Evolutionary conservation across 2,888 invertebrate species (phyloP).

Genomic region (Myopa tessellatipennis): DNA sequence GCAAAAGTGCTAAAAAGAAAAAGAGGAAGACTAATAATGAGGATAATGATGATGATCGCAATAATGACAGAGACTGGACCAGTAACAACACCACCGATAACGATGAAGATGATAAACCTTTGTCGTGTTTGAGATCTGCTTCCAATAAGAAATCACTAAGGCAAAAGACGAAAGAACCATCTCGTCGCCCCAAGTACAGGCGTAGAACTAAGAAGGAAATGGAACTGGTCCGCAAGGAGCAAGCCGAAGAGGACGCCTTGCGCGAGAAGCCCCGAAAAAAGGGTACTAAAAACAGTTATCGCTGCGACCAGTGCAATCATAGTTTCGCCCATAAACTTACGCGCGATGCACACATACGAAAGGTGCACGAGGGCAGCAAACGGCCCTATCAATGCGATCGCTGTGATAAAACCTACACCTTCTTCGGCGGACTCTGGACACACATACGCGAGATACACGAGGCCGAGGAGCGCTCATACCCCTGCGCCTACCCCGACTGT

Average conservation of each 20-base stretch:
- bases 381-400: slow-evolving; percentile 61
- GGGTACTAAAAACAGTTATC: slow-evolving; percentile 54
- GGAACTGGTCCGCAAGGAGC: slow-evolving; percentile 39
- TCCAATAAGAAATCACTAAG: background rate
- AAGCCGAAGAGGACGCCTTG: slow-evolving; percentile 14
- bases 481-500: slow-evolving; percentile 59
- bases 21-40: slow-evolving; percentile 20
- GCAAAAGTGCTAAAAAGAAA: slow-evolving; percentile 12
- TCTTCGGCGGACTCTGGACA: slow-evolving; percentile 61
- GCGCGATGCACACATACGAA: slow-evolving; percentile 58
- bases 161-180: background rate
- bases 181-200: slow-evolving; percentile 27
- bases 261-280: slow-evolving; percentile 46
- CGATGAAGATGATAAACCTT: slow-evolving; percentile 27
- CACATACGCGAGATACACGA: slow-evolving; percentile 61
- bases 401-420: slow-evolving; percentile 62
- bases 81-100: background rate
- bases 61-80: slow-evolving; percentile 38
- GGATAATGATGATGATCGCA: slow-evolving; percentile 10
- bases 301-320: slow-evolving; percentile 57
- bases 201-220: slow-evolving; percentile 43
- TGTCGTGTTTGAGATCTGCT: slow-evolving; percentile 22
- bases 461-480: slow-evolving; percentile 54
- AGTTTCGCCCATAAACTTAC: slow-evolving; percentile 60
- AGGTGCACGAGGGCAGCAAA: slow-evolving; percentile 61